Base-by-base conservation (phyloP, 2,113 vertebrate genomes). In the Nematolebias whitei region DNA sequence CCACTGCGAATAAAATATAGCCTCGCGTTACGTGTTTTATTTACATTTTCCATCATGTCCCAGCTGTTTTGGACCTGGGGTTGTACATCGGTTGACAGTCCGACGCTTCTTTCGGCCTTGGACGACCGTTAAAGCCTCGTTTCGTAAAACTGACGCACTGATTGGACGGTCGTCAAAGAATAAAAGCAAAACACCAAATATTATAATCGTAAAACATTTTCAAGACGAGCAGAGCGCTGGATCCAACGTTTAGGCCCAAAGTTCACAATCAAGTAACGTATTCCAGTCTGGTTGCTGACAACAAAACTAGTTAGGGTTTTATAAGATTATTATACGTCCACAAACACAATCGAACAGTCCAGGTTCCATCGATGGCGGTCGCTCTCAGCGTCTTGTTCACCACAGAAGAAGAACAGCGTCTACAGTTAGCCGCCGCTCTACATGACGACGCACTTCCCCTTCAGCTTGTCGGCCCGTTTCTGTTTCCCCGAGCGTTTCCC, bases 381-480 rank as follows among this genome's bases (percentile, higher is more conserved):
- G 3, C 19, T 29, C 10, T 9, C 45, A 13, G 13, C 1, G 2
- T 39, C 65, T 80, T 83, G 77, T 74, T 81, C 52, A n/a, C n/a
- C n/a, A n/a, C n/a, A n/a, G n/a, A n/a, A n/a, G n/a, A n/a, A n/a
- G n/a, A n/a, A n/a, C n/a, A n/a, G n/a, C n/a, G n/a, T n/a, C n/a
- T n/a, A n/a, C n/a, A 3, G 26, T 29, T 29, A 29, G 26, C 26
- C 26, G 8, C 22, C 1, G 5, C 38, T 49, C 85, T 92, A 98
- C 96, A 98, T 97, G 78, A 98, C 49, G 85, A 89, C 90, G 87
- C 96, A 98, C 85, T 97, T 98, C 15, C 95, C 96, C 93, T 96
- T 96, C 88, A 95, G 90, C 86, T 95, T 95, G 86, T 96, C 95
- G 65, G 94, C 93, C 86, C 95, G 88, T 88, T 95, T 95, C 92